These are phyloP conservation scores for Polyploca ridens DNA, from an alignment of 2,888 invertebrate genomes.

Conservation along the genomic window DNA sequence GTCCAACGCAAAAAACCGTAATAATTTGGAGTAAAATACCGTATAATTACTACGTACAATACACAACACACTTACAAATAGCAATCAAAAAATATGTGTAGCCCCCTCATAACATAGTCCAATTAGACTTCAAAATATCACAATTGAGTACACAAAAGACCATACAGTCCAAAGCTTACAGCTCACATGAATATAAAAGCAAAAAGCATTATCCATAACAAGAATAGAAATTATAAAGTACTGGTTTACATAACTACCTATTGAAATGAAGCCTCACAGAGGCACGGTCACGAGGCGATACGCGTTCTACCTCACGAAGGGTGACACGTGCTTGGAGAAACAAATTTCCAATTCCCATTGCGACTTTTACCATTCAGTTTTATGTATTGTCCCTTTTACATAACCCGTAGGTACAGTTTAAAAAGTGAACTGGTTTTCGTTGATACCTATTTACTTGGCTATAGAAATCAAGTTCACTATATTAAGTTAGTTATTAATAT, in stretches of 20 bases:
- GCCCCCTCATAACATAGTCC: too few species aligned
- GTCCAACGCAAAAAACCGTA: too few species aligned
- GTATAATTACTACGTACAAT: too few species aligned
- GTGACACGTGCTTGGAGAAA: neutral
- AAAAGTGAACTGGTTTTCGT: too few species aligned
- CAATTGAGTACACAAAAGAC: too few species aligned
- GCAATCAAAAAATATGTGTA: too few species aligned
- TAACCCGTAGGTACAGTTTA: neutral
- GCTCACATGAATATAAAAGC: neutral
- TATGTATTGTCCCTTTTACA: neutral
- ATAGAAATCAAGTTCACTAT: neutral
- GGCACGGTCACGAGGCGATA: conserved; percentile 3
- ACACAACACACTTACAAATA: too few species aligned
- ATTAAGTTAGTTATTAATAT: too few species aligned
- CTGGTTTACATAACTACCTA: conserved; percentile 3
- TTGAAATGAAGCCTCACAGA: conserved; percentile 2
- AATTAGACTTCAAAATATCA: too few species aligned
- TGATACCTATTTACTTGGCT: neutral
- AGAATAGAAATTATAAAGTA: neutral
- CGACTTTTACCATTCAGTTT: neutral
- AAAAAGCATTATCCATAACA: neutral
- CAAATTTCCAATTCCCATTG: neutral
- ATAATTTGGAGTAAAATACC: too few species aligned
- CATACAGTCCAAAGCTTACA: neutral
- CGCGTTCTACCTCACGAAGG: neutral